A percentile compares a stretch with the other conserved stretches of the same genome.
Conservation (phyloP, 2,888 invertebrate species). For the Agrochola lota region DNA sequence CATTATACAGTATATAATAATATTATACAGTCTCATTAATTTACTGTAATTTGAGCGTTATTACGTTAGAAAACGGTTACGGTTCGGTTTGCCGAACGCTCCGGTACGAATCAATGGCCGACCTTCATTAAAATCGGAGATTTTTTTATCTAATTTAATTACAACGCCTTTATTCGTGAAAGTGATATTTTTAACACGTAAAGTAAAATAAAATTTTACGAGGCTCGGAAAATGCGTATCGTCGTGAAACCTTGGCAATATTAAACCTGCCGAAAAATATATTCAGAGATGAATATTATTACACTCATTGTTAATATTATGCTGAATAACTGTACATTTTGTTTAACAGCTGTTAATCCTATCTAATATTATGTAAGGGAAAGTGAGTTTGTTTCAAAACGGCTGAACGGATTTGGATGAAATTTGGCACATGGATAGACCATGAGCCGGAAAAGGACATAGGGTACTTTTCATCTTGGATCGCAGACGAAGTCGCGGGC, state of each 20-base stretch:
- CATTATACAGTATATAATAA: slow-evolving; percentile 26
- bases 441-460: no score
- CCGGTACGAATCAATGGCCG: slow-evolving; percentile 51
- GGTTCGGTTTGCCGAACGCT: slow-evolving; percentile 16
- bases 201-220: slow-evolving; percentile 47
- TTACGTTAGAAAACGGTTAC: slow-evolving; percentile 52
- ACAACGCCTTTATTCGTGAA: slow-evolving; percentile 51
- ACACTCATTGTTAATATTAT: slow-evolving; percentile 15
- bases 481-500: no score
- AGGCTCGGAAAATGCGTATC: slow-evolving; percentile 27
- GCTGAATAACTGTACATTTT: background rate
- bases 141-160: slow-evolving; percentile 62
- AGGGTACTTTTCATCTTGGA: no score
- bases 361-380: no score
- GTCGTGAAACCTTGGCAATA: slow-evolving; percentile 20
- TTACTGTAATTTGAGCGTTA: slow-evolving; percentile 48
- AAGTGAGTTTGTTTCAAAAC: no score
- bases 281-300: slow-evolving; percentile 29
- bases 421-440: no score
- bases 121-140: slow-evolving; percentile 59
- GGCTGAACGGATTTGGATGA: no score
- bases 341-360: background rate
- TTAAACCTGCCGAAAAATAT: background rate
- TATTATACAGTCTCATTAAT: slow-evolving; percentile 56
- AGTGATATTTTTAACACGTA: slow-evolving; percentile 49